Conservation (phyloP, 2,797 vertebrate species). For the Sebastes itinus region DNA sequence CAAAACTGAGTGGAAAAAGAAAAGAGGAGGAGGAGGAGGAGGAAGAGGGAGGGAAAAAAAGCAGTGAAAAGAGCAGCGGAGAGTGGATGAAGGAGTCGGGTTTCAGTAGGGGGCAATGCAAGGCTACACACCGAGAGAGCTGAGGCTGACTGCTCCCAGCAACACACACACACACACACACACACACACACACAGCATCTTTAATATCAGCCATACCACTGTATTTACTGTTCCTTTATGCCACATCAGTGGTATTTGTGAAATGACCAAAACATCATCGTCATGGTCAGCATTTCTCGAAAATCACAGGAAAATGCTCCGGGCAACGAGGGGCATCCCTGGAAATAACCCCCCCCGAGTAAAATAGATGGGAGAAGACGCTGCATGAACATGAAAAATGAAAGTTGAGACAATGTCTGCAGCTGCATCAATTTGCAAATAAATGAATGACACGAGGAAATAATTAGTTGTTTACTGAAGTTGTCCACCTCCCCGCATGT, state of each 20-base stretch:
- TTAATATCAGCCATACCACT: constrained; percentile 3
- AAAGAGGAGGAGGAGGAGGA: background rate
- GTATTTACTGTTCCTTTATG: background rate
- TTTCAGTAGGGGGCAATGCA: constrained; percentile 86
- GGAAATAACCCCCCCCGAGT: background rate
- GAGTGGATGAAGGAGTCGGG: constrained; percentile 62
- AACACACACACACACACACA: background rate
- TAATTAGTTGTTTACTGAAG: background rate
- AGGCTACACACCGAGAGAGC: constrained; percentile 69
- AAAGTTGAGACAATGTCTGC: background rate
- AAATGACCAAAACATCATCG: background rate
- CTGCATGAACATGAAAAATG: background rate
- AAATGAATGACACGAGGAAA: background rate
- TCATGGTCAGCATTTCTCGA: background rate
- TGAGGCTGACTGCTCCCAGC: constrained; percentile 41
- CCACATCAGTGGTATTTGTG: background rate
- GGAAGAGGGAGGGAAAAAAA: background rate
- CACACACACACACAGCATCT: constrained; percentile 32
- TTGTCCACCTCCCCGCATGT: background rate
- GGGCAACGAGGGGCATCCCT: background rate
- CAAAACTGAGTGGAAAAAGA: background rate
- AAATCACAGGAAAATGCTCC: background rate
- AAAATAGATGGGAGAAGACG: background rate
- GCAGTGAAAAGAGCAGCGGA: constrained; percentile 1
- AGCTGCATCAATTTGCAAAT: background rate